Evolutionary conservation across 2,113 vertebrate species (phyloP).

Genomic region (Naja naja): DNA sequence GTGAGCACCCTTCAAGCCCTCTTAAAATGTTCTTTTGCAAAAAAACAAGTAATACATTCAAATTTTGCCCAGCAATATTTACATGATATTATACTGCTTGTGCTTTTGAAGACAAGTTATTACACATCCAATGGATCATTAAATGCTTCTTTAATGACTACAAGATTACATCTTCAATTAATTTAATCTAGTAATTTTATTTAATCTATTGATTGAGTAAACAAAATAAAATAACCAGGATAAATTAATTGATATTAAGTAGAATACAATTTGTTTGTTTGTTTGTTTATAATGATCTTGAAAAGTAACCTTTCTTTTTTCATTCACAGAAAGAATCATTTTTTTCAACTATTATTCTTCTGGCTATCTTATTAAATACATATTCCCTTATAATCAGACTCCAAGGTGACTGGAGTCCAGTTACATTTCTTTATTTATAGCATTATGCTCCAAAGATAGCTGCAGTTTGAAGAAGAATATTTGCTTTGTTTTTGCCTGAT

Average conservation of each 20-base stretch:
- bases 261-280: background rate
- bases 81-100: background rate
- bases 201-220: background rate
- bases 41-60: background rate
- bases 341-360: background rate
- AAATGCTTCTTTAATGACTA: background rate
- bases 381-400: background rate
- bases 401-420: background rate
- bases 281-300: background rate
- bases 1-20: background rate
- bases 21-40: background rate
- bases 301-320: background rate
- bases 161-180: background rate
- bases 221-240: background rate
- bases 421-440: constrained; percentile 6
- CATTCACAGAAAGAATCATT: background rate
- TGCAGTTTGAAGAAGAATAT: background rate
- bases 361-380: background rate
- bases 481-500: background rate
- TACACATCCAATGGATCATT: background rate
- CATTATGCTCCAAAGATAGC: background rate
- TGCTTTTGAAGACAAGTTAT: background rate
- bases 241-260: background rate
- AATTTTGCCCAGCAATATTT: background rate
- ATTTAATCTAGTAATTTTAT: background rate